Conservation (phyloP, 2,113 vertebrate genomes). For the Catharus minimus region DNA sequence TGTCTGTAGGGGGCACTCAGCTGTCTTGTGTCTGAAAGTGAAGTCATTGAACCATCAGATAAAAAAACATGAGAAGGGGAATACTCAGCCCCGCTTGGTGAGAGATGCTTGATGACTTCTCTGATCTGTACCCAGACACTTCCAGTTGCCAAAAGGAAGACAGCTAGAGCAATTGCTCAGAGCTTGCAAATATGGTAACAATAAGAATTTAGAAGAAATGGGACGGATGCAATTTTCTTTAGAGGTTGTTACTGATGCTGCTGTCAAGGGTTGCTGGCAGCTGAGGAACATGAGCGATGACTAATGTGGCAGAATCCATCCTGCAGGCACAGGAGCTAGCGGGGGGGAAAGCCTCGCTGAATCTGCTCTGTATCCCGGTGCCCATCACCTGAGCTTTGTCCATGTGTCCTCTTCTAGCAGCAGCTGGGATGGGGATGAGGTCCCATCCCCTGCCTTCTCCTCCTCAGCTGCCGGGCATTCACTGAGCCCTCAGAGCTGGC, state of each 20-base stretch:
- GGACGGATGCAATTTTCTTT: conserved; percentile 18
- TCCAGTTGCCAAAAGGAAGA: not conserved
- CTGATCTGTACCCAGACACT: not conserved
- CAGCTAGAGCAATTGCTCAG: conserved; percentile 26
- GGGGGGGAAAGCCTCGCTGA: rapidly evolving
- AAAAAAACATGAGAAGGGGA: not conserved
- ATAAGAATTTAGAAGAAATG: conserved; percentile 13
- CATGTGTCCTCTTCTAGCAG: not conserved
- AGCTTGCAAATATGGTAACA: not conserved
- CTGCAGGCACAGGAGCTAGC: not conserved
- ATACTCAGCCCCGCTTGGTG: not conserved
- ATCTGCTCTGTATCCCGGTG: not conserved
- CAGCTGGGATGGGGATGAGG: not conserved
- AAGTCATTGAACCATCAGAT: not conserved
- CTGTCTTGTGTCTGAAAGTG: not conserved
- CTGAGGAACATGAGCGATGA: not conserved
- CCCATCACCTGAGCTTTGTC: not conserved
- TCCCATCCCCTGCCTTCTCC: not conserved
- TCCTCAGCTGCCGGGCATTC: not conserved
- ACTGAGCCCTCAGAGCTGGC: not conserved
- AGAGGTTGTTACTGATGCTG: conserved; percentile 51
- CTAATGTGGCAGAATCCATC: not conserved
- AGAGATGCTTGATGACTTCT: not conserved
- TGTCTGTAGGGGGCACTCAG: not conserved
- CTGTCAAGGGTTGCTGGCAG: conserved; percentile 24